Evolutionary conservation across 2,888 invertebrate species (phyloP).

Genomic region (Onchidella celtica): DNA sequence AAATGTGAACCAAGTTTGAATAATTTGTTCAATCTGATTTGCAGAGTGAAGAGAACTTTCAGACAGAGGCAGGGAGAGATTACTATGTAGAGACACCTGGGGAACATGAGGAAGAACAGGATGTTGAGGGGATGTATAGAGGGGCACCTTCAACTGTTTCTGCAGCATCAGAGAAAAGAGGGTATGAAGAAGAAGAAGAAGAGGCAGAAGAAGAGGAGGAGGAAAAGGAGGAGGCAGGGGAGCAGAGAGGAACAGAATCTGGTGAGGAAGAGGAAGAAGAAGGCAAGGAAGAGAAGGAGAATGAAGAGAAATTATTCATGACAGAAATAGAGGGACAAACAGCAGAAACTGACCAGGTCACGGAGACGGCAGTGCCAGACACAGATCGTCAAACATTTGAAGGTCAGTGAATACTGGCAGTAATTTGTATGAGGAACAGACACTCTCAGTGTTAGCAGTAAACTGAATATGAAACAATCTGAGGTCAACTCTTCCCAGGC

Average conservation of each 20-base stretch:
- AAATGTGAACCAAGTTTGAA: too few species aligned
- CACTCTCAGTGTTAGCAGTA: too few species aligned
- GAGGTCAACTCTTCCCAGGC: too few species aligned
- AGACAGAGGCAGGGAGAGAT: neutral
- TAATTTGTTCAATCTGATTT: too few species aligned
- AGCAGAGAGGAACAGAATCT: slow-evolving; percentile 46
- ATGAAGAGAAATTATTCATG: slow-evolving; percentile 55
- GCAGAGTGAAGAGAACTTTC: too few species aligned
- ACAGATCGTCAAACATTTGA: neutral
- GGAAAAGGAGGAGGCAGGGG: slow-evolving; percentile 48
- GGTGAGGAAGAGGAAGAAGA: slow-evolving; percentile 47
- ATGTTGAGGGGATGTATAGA: slow-evolving; percentile 32
- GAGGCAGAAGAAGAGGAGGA: slow-evolving; percentile 45
- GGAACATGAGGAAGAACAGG: slow-evolving; percentile 37
- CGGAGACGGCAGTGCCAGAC: too few species aligned
- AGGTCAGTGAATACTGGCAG: slow-evolving; percentile 17
- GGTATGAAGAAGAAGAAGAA: slow-evolving; percentile 35
- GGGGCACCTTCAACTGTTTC: too few species aligned
- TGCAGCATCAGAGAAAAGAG: slow-evolving; percentile 36
- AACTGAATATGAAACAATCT: too few species aligned
- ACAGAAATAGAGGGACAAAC: slow-evolving; percentile 61
- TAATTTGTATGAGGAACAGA: too few species aligned
- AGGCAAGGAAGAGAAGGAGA: slow-evolving; percentile 39
- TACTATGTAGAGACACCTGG: neutral
- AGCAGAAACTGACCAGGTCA: neutral